Conservation (phyloP, 2,888 invertebrate genomes). For the Volucella bombylans region DNA sequence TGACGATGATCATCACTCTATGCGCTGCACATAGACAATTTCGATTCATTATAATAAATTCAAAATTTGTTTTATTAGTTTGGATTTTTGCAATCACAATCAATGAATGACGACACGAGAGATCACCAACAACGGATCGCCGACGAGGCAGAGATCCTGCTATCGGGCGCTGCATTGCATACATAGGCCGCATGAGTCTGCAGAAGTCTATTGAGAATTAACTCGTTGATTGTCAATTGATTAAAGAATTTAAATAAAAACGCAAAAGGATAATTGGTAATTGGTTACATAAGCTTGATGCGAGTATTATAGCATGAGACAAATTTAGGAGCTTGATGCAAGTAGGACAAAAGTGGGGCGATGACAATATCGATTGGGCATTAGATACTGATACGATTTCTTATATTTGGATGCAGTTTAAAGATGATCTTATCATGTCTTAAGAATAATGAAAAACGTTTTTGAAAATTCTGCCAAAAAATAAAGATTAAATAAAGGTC, state of each 20-base stretch:
- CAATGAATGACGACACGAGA: constrained; percentile 24
- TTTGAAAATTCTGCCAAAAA: too few species aligned
- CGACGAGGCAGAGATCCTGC: constrained; percentile 55
- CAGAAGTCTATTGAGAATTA: constrained; percentile 14
- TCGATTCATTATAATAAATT: constrained; percentile 73
- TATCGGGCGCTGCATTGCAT: constrained; percentile 36
- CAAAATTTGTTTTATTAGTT: constrained; percentile 72
- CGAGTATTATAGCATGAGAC: too few species aligned
- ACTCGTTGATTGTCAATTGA: constrained; percentile 45
- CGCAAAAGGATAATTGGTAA: constrained; percentile 42
- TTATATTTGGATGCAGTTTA: too few species aligned
- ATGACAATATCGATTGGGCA: too few species aligned
- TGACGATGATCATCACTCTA: constrained; percentile 60
- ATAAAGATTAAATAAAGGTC: too few species aligned
- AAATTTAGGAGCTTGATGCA: too few species aligned
- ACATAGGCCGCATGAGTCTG: constrained; percentile 1
- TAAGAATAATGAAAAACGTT: too few species aligned
- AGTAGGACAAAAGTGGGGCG: too few species aligned
- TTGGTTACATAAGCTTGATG: constrained; percentile 31
- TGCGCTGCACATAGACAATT: constrained; percentile 46
- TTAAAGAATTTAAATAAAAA: constrained; percentile 25
- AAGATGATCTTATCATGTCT: too few species aligned
- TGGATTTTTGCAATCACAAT: constrained; percentile 53
- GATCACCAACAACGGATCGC: constrained; percentile 15
- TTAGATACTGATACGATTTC: too few species aligned